phyloP scores from a whole-genome alignment of 2,797 vertebrate genomes.

The Calcarius lapponicus region DNA sequence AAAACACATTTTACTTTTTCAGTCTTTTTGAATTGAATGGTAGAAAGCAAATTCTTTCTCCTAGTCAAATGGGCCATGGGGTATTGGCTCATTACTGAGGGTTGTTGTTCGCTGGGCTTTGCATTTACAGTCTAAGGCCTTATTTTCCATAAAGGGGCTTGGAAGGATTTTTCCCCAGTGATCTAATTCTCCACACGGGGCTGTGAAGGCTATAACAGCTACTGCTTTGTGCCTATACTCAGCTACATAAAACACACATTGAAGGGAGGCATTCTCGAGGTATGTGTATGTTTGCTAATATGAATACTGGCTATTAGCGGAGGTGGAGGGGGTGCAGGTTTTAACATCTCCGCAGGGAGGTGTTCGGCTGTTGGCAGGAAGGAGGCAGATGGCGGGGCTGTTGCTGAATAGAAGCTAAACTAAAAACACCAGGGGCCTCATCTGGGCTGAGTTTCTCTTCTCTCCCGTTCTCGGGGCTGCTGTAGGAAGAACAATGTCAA shows the following conservation, averaged over 20 bases:
- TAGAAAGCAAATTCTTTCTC: constrained; percentile 59
- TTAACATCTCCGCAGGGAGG: constrained; percentile 79
- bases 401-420: constrained; percentile 78
- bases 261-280: constrained; percentile 75
- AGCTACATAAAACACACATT: constrained; percentile 80
- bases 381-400: constrained; percentile 88
- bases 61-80: constrained; percentile 63
- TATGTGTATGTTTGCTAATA: constrained; percentile 77
- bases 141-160: constrained; percentile 74
- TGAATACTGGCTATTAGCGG: constrained; percentile 71
- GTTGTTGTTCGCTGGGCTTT: constrained; percentile 64
- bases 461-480: constrained; percentile 58
- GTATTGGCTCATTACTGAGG: constrained; percentile 70
- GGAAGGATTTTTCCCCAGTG: constrained; percentile 74
- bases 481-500: constrained; percentile 77
- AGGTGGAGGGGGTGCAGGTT: constrained; percentile 69
- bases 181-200: constrained; percentile 78
- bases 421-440: constrained; percentile 75
- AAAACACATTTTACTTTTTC: constrained; percentile 59
- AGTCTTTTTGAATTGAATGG: constrained; percentile 46
- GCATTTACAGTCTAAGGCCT: constrained; percentile 60
- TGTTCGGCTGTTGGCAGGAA: constrained; percentile 79
- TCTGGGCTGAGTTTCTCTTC: constrained; percentile 62
- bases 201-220: constrained; percentile 77
- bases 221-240: constrained; percentile 76